phyloP scores from a whole-genome alignment of 2,888 invertebrate species.

The Drosophila kokeensis region DNA sequence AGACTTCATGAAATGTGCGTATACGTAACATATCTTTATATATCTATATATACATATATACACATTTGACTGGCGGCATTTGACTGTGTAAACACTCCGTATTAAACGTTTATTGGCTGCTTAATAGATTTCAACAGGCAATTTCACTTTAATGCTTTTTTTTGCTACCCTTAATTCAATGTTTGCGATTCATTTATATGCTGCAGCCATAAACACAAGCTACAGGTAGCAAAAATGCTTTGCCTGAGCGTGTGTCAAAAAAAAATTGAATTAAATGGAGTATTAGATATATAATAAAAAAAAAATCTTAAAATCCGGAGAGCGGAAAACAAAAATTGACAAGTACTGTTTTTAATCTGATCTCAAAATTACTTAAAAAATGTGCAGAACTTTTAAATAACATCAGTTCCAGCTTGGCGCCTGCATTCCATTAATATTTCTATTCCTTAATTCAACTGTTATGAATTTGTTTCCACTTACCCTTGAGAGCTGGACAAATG shows the following conservation, averaged over 20 bases:
- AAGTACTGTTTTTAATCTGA: neutral
- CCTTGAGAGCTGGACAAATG: constrained; percentile 96
- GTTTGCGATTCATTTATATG: constrained; percentile 68
- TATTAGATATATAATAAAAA: neutral
- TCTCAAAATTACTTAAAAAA: neutral
- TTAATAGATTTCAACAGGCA: constrained; percentile 55
- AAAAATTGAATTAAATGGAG: neutral
- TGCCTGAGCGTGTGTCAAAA: neutral
- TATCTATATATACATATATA: constrained; percentile 3
- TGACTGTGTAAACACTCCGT: constrained; percentile 28
- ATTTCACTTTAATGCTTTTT: constrained; percentile 43
- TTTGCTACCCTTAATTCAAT: constrained; percentile 51
- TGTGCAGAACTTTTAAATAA: neutral
- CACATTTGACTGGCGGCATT: constrained; percentile 27
- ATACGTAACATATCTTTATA: neutral
- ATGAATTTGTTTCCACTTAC: constrained; percentile 85
- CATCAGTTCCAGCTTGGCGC: neutral
- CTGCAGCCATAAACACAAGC: constrained; percentile 13
- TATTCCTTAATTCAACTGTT: neutral
- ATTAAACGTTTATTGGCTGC: constrained; percentile 39
- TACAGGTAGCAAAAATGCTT: constrained; percentile 7
- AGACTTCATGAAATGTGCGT: constrained; percentile 8
- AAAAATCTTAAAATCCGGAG: neutral
- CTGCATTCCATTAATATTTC: neutral
- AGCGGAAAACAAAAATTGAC: neutral